A percentile compares a stretch with the other conserved stretches of the same genome.
Conservation (phyloP, 2,113 vertebrate genomes). For the Onychorhynchus coronatus region DNA sequence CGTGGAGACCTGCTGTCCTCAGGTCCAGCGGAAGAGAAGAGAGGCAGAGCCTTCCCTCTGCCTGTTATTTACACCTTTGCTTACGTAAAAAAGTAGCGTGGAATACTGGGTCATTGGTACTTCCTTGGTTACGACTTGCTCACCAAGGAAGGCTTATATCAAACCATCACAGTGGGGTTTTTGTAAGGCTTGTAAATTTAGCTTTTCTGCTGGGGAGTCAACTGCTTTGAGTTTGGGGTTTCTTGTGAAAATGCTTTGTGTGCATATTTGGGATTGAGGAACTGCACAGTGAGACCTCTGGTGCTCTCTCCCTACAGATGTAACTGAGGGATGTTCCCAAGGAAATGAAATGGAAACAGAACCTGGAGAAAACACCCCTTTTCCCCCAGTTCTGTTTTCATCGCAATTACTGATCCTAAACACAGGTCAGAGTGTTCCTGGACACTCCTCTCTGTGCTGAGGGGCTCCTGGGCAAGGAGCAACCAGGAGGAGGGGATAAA, state of each 20-base stretch:
- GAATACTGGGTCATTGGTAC: no score
- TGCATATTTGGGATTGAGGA: not conserved
- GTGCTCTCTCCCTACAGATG: accelerated
- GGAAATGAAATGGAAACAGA: not conserved
- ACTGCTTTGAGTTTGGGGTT: not conserved
- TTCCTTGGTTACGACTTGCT: no score
- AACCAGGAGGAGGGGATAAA: not conserved
- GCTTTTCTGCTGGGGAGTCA: not conserved
- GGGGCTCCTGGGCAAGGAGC: slow-evolving; percentile 23
- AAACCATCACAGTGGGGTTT: no score
- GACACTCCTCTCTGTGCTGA: not conserved
- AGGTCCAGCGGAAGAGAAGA: no score
- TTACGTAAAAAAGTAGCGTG: no score
- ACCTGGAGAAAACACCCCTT: not conserved
- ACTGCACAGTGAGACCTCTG: not conserved
- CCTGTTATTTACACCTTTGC: no score
- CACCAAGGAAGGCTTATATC: no score
- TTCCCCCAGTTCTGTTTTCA: not conserved
- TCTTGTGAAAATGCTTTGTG: not conserved
- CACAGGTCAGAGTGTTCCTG: not conserved
- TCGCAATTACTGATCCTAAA: not conserved
- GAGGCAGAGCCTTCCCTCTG: no score
- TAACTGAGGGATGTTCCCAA: not conserved
- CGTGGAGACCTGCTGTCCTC: no score
- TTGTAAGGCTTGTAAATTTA: not conserved